Base-by-base conservation (phyloP, 30 jellyfish, hydroid and myxozoan genomes). In the Aurelia aurita region DNA sequence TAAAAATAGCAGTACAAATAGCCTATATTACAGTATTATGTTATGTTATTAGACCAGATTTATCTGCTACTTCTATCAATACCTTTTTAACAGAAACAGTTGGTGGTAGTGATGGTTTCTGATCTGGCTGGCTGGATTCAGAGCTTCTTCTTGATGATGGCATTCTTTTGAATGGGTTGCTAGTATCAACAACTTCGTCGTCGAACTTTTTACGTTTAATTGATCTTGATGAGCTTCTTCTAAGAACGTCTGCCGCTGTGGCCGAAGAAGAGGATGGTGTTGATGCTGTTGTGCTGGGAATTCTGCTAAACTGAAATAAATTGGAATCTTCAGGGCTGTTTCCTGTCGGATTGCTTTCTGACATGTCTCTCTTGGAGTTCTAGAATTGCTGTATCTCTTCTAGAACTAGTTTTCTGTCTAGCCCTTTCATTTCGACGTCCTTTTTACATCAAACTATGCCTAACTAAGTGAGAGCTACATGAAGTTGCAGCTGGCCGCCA, bases 211-310 rank as follows among this genome's bases (percentile, higher is more conserved):
- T 96, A 43, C 99, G 63, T 80, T 95, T 95, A 21, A 95, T 89
- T 1, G 99, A 89, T 69, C 99, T 79, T 19, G 99, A 95, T 6
- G 99, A 95, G 69, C 99, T 95, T 63, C 99, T 86, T 21, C 97
- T 54, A 5, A 91, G 90, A 49, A 58, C 84, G 46, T 78, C 87
- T 29, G 85, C 64, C 1, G 89, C 72, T 15, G 69, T 22, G 3
- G 93, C 29, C 45, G 58, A 70, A 1, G 81, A 18, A 16, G 84
- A 39, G 51, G 89, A 80, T 2, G 69, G 27, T 3, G 93, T 23
- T 45, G 47, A 68, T 1, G 80, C 25, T 20, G 84, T 3, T n/a
- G 67, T 55, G 67, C 29, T 55, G 29, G 67, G 67, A 55, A 55
- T 55, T 55, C 29, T n/a, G 32, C 67, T 55, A 55, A 55, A 55